These are phyloP conservation scores for Heliconius eleuchia DNA, from an alignment of 1,140 invertebrate genomes.

Conservation along the genomic window DNA sequence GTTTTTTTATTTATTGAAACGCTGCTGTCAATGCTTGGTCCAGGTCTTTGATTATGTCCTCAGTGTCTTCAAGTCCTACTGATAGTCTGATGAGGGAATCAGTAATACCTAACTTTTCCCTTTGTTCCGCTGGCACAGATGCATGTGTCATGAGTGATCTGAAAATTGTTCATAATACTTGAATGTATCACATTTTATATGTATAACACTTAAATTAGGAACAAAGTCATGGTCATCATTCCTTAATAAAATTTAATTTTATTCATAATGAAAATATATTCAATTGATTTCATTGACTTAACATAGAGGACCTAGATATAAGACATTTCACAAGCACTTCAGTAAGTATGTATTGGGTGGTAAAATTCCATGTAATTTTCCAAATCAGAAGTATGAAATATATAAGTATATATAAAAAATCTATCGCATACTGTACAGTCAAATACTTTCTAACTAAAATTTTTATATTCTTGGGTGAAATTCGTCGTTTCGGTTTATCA, in stretches of 20 bases:
- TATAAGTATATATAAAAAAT: too few species aligned
- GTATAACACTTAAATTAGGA: background rate
- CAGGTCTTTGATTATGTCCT: constrained; percentile 95
- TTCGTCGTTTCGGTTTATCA: too few species aligned
- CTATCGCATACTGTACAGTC: too few species aligned
- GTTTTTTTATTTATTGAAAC: constrained; percentile 48
- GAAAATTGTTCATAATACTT: constrained; percentile 42
- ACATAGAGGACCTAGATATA: too few species aligned
- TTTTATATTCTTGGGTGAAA: too few species aligned
- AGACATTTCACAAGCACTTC: too few species aligned
- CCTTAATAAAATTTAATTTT: background rate
- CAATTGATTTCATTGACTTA: too few species aligned
- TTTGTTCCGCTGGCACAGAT: constrained; percentile 87
- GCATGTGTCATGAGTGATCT: constrained; percentile 91
- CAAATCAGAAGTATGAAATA: too few species aligned
- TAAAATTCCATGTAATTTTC: too few species aligned
- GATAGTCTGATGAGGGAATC: constrained; percentile 95
- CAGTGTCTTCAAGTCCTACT: constrained; percentile 93
- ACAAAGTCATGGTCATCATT: too few species aligned
- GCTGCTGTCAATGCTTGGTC: constrained; percentile 86
- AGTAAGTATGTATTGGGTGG: too few species aligned
- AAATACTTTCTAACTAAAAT: too few species aligned
- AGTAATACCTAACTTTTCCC: constrained; percentile 90
- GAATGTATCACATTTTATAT: background rate
- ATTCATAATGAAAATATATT: background rate